Percentiles rank a stretch among this genome's conserved stretches.
These are phyloP conservation scores for Phengaris arion DNA, from an alignment of 2,888 invertebrate genomes.

Conservation along the genomic window DNA sequence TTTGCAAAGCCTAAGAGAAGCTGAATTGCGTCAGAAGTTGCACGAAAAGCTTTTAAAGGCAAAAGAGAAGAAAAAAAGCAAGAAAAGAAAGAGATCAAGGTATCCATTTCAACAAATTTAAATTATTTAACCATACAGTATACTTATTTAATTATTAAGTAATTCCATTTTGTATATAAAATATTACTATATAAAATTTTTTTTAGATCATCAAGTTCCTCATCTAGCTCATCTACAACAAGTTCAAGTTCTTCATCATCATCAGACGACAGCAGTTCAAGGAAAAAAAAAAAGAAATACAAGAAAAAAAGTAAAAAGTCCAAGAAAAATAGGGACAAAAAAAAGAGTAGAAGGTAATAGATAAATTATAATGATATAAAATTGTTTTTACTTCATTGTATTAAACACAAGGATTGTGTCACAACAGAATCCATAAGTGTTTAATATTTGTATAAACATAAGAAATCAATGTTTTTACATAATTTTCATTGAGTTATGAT, in stretches of 20 bases:
- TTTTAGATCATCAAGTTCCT: slow-evolving; percentile 49
- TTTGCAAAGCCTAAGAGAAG: slow-evolving; percentile 87
- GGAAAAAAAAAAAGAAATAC: slow-evolving; percentile 42
- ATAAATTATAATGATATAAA: not conserved
- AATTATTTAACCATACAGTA: no score
- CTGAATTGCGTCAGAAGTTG: slow-evolving; percentile 86
- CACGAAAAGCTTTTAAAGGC: slow-evolving; percentile 81
- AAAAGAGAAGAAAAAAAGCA: slow-evolving; percentile 77
- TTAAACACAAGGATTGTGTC: no score
- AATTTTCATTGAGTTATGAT: no score
- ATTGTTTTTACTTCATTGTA: not conserved
- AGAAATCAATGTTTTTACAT: no score
- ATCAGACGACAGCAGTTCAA: slow-evolving; percentile 45
- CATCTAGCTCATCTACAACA: slow-evolving; percentile 53
- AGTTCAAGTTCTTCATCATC: slow-evolving; percentile 51
- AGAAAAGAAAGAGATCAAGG: slow-evolving; percentile 61
- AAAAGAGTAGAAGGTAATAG: slow-evolving; percentile 51
- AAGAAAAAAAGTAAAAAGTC: slow-evolving; percentile 52
- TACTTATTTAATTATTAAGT: no score
- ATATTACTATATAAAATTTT: not conserved
- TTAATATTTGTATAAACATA: no score
- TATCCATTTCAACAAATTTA: slow-evolving; percentile 35
- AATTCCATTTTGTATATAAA: no score
- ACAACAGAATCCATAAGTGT: no score
- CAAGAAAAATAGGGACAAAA: slow-evolving; percentile 58